These are phyloP conservation scores for Eubasilissa splendida DNA, from an alignment of 2,888 invertebrate species.

Conservation along the genomic window DNA sequence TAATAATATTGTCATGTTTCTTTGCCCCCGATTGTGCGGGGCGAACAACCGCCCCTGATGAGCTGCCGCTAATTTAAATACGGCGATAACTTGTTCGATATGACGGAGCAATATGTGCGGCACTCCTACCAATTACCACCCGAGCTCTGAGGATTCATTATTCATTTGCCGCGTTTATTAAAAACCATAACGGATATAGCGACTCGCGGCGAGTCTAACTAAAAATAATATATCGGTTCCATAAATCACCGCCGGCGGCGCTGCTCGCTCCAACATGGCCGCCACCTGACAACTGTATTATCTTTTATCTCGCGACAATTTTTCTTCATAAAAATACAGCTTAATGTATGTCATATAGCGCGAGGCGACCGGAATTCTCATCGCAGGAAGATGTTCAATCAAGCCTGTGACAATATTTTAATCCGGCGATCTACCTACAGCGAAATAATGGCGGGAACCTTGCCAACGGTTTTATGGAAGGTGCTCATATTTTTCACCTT, in stretches of 20 bases:
- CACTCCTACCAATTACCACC: neutral
- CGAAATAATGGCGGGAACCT: too few species aligned
- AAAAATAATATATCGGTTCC: slow-evolving; percentile 54
- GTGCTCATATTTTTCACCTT: too few species aligned
- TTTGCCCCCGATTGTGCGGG: too few species aligned
- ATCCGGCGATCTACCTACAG: too few species aligned
- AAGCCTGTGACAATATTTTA: too few species aligned
- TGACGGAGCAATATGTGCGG: too few species aligned
- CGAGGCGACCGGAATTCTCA: neutral
- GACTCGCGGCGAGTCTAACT: slow-evolving; percentile 43
- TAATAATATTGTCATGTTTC: too few species aligned
- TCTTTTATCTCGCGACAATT: slow-evolving; percentile 35
- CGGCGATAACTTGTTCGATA: too few species aligned
- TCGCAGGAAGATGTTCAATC: too few species aligned
- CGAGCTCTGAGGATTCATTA: slow-evolving; percentile 34
- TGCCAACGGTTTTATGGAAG: too few species aligned
- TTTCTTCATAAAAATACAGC: slow-evolving; percentile 30
- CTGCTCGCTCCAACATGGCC: slow-evolving; percentile 24
- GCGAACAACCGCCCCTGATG: too few species aligned
- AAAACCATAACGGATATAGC: slow-evolving; percentile 47
- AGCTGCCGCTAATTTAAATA: too few species aligned
- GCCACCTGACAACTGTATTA: slow-evolving; percentile 37
- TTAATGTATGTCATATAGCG: neutral
- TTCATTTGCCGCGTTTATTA: slow-evolving; percentile 47
- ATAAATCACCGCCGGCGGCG: slow-evolving; percentile 51